These are phyloP conservation scores for Cephus rjabovi DNA, from an alignment of 2,888 invertebrate genomes.

Conservation along the genomic window DNA sequence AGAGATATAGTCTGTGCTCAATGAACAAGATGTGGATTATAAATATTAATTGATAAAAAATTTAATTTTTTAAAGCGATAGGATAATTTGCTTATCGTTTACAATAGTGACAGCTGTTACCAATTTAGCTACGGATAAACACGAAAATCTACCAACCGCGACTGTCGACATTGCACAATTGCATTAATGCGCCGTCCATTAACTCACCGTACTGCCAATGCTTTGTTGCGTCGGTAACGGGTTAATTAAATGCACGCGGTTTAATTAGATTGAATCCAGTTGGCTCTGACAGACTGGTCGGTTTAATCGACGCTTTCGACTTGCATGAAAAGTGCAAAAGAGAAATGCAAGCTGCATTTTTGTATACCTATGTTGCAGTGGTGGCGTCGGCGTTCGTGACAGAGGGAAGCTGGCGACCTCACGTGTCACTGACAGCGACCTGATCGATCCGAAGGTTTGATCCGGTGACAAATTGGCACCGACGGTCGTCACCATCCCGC, in stretches of 20 bases:
- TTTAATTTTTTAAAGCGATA: not conserved
- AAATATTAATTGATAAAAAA: too few relatives aligned
- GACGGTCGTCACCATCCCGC: conserved; percentile 76
- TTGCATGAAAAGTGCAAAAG: not conserved
- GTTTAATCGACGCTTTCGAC: not conserved
- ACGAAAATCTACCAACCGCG: not conserved
- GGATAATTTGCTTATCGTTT: not conserved
- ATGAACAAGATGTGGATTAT: too few relatives aligned
- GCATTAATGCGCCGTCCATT: not conserved
- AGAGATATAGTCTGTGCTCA: too few relatives aligned
- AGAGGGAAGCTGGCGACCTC: conserved; percentile 84
- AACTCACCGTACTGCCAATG: not conserved
- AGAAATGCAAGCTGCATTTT: conserved; percentile 1
- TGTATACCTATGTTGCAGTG: conserved; percentile 68
- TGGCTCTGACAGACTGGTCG: not conserved
- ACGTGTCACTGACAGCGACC: conserved; percentile 77
- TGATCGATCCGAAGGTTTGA: conserved; percentile 80
- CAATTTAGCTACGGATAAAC: not conserved
- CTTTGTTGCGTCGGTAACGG: not conserved
- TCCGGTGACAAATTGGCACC: conserved; percentile 79
- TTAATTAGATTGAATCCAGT: not conserved
- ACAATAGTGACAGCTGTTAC: not conserved
- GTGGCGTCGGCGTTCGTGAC: conserved; percentile 80
- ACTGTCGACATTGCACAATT: not conserved
- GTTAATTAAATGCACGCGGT: not conserved